These are phyloP conservation scores for Cebus imitator DNA, from an alignment of 2,113 vertebrate species.

Conservation along the genomic window DNA sequence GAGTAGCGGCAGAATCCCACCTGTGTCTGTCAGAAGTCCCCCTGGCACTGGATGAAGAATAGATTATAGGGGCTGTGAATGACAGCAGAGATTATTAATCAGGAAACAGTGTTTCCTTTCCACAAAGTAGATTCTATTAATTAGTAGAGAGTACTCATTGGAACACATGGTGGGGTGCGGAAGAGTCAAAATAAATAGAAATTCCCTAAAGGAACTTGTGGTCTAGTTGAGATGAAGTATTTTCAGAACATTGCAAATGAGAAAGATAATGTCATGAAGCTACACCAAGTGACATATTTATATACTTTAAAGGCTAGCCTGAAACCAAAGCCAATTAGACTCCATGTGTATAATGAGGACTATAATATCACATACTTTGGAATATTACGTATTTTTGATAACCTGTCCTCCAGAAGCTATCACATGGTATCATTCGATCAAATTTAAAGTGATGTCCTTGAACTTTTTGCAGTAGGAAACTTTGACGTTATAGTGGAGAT, in stretches of 20 bases:
- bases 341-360: neutral
- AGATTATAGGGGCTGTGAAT: neutral
- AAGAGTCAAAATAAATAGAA: neutral
- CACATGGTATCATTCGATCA: neutral
- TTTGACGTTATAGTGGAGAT: slow-evolving; percentile 17
- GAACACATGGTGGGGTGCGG: neutral
- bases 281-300: neutral
- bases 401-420: neutral
- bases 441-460: neutral
- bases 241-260: neutral
- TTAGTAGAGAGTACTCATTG: neutral
- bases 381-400: neutral
- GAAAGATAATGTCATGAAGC: neutral
- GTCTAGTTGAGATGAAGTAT: neutral
- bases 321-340: neutral
- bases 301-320: neutral
- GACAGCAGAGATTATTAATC: neutral
- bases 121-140: neutral
- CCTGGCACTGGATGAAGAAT: neutral
- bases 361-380: slow-evolving; percentile 23
- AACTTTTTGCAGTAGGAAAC: neutral
- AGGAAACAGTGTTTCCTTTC: neutral
- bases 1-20: neutral
- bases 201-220: neutral
- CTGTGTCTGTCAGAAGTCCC: neutral